phyloP scores from a whole-genome alignment of 2,113 vertebrate genomes.

The Urocitellus parryii region DNA sequence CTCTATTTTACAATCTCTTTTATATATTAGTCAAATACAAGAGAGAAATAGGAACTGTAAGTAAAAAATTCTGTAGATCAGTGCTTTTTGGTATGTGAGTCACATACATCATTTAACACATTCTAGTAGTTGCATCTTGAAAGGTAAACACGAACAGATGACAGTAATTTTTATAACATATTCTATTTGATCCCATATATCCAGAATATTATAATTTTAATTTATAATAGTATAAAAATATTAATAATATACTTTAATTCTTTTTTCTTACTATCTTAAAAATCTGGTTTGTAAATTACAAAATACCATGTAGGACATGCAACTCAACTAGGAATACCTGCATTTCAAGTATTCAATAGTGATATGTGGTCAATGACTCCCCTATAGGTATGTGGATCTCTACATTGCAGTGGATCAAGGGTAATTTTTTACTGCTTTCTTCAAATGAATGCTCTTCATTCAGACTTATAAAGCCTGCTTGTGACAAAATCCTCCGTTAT shows the following conservation, averaged over 20 bases:
- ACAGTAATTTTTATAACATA: neutral
- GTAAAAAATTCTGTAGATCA: neutral
- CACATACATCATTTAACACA: neutral
- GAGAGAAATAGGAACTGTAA: neutral
- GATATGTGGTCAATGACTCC: neutral
- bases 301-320: neutral
- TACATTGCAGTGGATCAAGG: neutral
- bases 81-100: neutral
- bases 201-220: neutral
- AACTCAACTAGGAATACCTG: neutral
- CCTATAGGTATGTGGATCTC: neutral
- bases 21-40: neutral
- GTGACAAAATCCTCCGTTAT: neutral
- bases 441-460: neutral
- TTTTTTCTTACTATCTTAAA: conserved; percentile 12
- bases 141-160: neutral
- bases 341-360: neutral
- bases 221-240: neutral
- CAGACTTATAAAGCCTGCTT: neutral
- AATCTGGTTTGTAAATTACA: neutral
- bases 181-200: neutral
- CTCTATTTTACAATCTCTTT: neutral
- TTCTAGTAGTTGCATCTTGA: neutral
- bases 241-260: neutral
- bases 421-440: neutral